Evolutionary conservation across 2,113 vertebrate genomes (phyloP).

Genomic region (Lepus americanus): DNA sequence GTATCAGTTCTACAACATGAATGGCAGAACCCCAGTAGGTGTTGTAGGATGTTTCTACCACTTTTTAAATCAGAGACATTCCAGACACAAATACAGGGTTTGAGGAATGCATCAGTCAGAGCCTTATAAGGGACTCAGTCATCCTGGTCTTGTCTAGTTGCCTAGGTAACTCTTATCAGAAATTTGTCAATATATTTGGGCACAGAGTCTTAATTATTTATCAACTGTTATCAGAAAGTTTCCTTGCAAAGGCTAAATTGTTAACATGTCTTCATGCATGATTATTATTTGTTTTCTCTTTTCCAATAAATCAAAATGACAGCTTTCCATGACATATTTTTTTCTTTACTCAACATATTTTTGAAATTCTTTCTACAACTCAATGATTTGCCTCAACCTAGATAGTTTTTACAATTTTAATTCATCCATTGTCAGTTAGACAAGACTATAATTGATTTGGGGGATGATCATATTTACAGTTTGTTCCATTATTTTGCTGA

Average conservation of each 20-base stretch:
- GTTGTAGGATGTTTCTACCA: not conserved
- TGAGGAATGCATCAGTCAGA: not conserved
- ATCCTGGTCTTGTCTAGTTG: not conserved
- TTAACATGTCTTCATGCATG: not conserved
- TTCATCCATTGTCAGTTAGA: not conserved
- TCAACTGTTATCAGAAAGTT: not conserved
- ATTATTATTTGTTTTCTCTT: not conserved
- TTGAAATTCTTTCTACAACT: not conserved
- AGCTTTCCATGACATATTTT: not conserved
- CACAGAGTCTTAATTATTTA: conserved; percentile 12
- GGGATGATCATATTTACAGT: not conserved
- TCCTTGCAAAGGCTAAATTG: not conserved
- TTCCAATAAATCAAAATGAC: not conserved
- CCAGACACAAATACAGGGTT: not conserved
- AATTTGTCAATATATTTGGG: not conserved
- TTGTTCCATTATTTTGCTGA: not conserved
- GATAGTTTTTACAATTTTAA: not conserved
- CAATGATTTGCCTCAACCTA: not conserved
- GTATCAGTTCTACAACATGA: not conserved
- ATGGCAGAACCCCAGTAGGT: not conserved
- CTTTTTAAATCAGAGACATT: not conserved
- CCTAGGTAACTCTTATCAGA: not conserved
- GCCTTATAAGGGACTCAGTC: not conserved
- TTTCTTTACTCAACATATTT: not conserved
- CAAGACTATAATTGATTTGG: not conserved